Evolutionary conservation across 2,888 invertebrate species (phyloP).

Genomic region (Lepidocyrtinus sp.): DNA sequence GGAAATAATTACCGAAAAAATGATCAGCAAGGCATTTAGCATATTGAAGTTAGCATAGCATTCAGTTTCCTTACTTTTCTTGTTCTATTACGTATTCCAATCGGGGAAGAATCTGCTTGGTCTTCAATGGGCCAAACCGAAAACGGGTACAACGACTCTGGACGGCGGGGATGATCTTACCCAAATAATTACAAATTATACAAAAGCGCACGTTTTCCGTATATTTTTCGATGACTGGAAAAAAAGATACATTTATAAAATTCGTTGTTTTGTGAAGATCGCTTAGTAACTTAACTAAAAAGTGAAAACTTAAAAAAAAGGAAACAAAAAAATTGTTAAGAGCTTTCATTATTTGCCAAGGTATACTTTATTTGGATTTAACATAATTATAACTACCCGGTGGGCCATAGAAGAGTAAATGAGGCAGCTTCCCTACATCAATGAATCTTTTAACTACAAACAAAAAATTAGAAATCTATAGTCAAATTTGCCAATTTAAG

Average conservation of each 20-base stretch:
- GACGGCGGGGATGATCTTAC: conserved; percentile 98
- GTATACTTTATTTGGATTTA: conserved; percentile 75
- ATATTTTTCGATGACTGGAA: conserved; percentile 97
- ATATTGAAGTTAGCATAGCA: too few species aligned
- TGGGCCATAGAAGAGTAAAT: conserved; percentile 95
- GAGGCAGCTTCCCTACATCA: conserved; percentile 89
- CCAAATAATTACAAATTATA: conserved; percentile 98
- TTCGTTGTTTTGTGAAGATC: too few species aligned
- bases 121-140: conserved; percentile 91
- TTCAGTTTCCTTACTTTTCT: conserved; percentile 80
- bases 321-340: not conserved
- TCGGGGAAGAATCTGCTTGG: conserved; percentile 90
- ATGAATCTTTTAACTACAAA: conserved; percentile 81
- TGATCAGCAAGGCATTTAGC: too few species aligned
- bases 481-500: not conserved
- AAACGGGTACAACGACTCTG: conserved; percentile 98
- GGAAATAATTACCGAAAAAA: not conserved
- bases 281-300: too few species aligned
- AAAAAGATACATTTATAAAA: too few species aligned
- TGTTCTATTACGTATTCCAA: conserved; percentile 86
- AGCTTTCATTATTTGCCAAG: not conserved
- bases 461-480: not conserved
- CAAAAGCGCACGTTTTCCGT: conserved; percentile 99
- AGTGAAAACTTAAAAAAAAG: not conserved
- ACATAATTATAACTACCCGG: conserved; percentile 76